phyloP scores from a whole-genome alignment of 2,113 vertebrate species.

The Pteruthius melanotis region DNA sequence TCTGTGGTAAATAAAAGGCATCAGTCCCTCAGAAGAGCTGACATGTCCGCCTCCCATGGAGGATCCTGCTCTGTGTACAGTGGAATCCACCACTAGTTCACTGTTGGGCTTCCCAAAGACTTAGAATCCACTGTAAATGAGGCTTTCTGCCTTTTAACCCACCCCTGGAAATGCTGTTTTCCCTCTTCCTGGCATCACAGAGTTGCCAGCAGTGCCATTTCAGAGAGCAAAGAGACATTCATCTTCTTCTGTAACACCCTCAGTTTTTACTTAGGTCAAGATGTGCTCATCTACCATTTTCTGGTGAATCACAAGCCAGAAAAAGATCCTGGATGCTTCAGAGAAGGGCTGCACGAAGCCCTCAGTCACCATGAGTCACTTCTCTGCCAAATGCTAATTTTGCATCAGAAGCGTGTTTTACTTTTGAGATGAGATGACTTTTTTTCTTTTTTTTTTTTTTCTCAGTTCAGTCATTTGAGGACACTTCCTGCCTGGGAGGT shows the following conservation, averaged over 20 bases:
- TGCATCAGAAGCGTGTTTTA: constrained; percentile 38
- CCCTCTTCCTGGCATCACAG: neutral
- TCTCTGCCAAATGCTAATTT: constrained; percentile 42
- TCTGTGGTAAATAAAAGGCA: neutral
- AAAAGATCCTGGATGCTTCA: constrained; percentile 44
- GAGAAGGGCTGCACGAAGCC: constrained; percentile 14
- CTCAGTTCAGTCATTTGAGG: constrained; percentile 11
- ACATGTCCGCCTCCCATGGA: accelerated
- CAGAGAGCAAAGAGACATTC: neutral
- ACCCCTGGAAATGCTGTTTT: neutral
- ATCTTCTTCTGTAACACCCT: neutral
- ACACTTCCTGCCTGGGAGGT: neutral
- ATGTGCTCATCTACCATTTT: constrained; percentile 22
- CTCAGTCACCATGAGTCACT: constrained; percentile 53
- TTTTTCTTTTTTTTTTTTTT: neutral
- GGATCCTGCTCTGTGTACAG: neutral
- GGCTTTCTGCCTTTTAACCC: neutral
- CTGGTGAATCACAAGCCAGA: constrained; percentile 53
- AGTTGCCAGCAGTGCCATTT: neutral
- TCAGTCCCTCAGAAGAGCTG: neutral
- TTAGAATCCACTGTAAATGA: neutral
- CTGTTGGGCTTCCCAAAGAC: neutral
- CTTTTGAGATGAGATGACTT: neutral
- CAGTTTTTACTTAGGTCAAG: constrained; percentile 17
- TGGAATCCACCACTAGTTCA: neutral